phyloP scores from a whole-genome alignment of 2,888 invertebrate species.

The Nymphalis urticae region DNA sequence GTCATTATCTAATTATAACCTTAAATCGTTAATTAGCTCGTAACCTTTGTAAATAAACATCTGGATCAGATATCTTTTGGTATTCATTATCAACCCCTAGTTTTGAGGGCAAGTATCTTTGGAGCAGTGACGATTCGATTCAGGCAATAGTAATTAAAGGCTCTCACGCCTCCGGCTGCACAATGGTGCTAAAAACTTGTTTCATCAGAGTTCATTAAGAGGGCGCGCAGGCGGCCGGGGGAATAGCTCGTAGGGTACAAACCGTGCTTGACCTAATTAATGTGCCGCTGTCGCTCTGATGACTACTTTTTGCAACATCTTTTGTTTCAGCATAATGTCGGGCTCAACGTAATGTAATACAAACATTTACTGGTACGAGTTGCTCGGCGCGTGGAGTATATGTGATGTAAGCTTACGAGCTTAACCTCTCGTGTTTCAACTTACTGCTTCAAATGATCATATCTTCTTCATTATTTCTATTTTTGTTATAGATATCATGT shows the following conservation, averaged over 20 bases:
- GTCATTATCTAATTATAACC: too few species aligned
- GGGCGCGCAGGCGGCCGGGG: conserved; percentile 26
- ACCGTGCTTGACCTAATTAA: conserved; percentile 46
- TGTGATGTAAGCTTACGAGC: neutral
- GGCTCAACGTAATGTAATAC: conserved; percentile 7
- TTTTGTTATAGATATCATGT: neutral
- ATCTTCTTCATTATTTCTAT: neutral
- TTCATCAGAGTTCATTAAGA: conserved; percentile 39
- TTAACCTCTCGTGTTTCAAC: too few species aligned
- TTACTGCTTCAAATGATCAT: neutral
- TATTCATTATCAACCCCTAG: neutral
- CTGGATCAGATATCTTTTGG: neutral
- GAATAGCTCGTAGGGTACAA: conserved; percentile 28
- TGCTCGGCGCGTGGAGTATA: neutral
- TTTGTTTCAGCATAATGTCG: conserved; percentile 38
- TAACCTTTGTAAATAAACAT: neutral
- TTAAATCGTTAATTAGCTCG: too few species aligned
- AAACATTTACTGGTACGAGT: neutral
- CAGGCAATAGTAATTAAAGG: conserved; percentile 30
- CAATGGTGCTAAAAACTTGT: conserved; percentile 37
- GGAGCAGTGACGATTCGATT: conserved; percentile 16
- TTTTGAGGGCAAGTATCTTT: conserved; percentile 2
- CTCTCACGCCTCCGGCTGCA: conserved; percentile 16
- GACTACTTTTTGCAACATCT: conserved; percentile 40
- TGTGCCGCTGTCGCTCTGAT: conserved; percentile 40